These are phyloP conservation scores for Echinops telfairi DNA, from an alignment of 2,113 vertebrate species.

Conservation along the genomic window DNA sequence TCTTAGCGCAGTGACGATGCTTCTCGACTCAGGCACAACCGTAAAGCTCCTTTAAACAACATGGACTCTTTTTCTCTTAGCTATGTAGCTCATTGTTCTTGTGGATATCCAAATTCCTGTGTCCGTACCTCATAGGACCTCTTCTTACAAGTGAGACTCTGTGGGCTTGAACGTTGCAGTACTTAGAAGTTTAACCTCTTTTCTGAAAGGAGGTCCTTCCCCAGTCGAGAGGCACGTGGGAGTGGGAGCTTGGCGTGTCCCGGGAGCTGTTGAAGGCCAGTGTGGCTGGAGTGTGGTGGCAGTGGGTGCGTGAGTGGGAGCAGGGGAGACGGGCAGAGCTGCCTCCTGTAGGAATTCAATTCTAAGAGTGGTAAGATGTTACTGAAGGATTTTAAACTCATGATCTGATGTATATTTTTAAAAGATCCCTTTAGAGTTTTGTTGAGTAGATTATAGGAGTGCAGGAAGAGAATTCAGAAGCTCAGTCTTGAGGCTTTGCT, in stretches of 20 bases:
- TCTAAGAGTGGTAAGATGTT: conserved; percentile 21
- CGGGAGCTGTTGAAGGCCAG: background rate
- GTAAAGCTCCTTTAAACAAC: conserved; percentile 36
- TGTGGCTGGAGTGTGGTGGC: conserved; percentile 3
- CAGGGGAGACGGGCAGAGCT: background rate
- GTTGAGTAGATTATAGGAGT: conserved; percentile 8
- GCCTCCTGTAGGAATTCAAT: conserved; percentile 25
- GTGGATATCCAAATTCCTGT: conserved; percentile 1
- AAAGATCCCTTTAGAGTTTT: conserved; percentile 45
- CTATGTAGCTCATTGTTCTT: conserved; percentile 29
- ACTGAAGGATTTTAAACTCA: conserved; percentile 45
- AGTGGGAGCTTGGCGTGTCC: background rate
- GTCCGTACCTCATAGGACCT: background rate
- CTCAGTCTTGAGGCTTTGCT: background rate
- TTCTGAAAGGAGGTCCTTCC: background rate
- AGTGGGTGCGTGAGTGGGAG: background rate
- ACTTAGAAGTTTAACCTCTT: conserved; percentile 35
- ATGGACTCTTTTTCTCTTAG: background rate
- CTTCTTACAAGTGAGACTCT: conserved; percentile 49
- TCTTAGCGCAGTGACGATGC: background rate
- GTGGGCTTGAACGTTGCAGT: conserved; percentile 21
- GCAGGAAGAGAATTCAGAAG: background rate
- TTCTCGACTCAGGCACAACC: background rate
- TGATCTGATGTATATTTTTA: conserved; percentile 10
- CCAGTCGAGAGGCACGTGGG: background rate